Conservation (phyloP, 37 sponge, comb jelly and placozoan genomes). For the Cladorhizidae sp. region DNA sequence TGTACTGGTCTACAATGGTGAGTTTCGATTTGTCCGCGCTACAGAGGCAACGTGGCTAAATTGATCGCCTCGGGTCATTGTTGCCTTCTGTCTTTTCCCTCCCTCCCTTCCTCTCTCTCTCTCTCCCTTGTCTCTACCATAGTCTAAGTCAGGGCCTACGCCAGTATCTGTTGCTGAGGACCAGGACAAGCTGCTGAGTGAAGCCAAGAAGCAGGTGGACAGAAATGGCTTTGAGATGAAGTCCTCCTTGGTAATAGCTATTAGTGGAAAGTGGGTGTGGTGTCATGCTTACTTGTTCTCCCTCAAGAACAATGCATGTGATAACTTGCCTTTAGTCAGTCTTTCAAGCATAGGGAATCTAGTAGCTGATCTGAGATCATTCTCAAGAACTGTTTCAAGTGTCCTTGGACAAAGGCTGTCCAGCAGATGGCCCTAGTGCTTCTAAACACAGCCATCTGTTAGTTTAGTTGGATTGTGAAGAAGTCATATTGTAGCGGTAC, state of each 20-base stretch:
- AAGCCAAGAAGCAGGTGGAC: slow-evolving; percentile 84
- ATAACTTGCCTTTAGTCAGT: neutral
- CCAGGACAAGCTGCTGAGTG: slow-evolving; percentile 92
- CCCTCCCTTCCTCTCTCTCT: neutral
- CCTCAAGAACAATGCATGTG: neutral
- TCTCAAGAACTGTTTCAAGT: too few relatives aligned
- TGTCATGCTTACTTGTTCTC: too few relatives aligned
- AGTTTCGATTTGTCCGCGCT: neutral
- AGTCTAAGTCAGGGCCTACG: slow-evolving; percentile 2
- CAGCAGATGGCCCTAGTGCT: too few relatives aligned
- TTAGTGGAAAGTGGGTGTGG: too few relatives aligned
- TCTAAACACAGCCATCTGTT: too few relatives aligned
- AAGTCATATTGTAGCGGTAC: too few relatives aligned
- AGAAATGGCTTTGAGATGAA: slow-evolving; percentile 94
- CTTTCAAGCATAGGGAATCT: too few relatives aligned
- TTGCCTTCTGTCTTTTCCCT: neutral
- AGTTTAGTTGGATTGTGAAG: too few relatives aligned
- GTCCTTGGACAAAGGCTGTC: too few relatives aligned
- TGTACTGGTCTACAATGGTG: neutral
- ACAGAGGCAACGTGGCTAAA: neutral
- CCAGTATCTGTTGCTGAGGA: slow-evolving; percentile 62
- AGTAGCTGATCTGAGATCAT: too few relatives aligned
- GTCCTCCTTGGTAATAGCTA: slow-evolving; percentile 78
- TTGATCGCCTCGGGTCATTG: neutral
- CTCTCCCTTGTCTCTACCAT: neutral